Evolutionary conservation across 2,888 invertebrate species (phyloP), one percentile per base, ranked within the genome.

Genomic region (Trissonchulus latispiculum): DNA sequence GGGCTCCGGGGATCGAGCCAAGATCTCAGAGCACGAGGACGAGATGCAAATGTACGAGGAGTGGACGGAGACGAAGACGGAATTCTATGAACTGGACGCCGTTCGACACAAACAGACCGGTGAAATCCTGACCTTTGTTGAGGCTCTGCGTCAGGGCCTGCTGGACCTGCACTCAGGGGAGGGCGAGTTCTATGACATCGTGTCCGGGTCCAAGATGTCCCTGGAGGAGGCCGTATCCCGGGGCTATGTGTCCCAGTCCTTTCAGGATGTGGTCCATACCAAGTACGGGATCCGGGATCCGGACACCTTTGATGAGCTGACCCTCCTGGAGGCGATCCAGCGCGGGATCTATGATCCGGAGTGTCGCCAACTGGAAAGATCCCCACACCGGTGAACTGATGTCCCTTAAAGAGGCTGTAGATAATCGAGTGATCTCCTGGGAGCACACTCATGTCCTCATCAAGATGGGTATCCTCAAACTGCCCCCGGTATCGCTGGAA

Each of bases 291-390:
- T 92, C 80, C 88, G 88, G 71, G 90, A 91, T 78, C 84, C 86
- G 76, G 86, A 90, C 88, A 86, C 86, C 36, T 83, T 84, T 36
- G 83, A 83, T 77, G 89, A 90, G 83, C 87, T 95, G 59, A 91
- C 93, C n/a, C 87, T 96, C 76, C 84, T 93, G 77, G 93, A 95
- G 87, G 94, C 94, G 48, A 93, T 96, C 79, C 92, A 92, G 83
- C 88, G 90, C 80, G 93, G 95, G 82, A 87, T 95, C 66, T 90
- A 90, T 83, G 94, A 95, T 81, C 92, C 94, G 15, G 93, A 93
- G 83, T 89, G 90, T 84, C 81, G 90, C 88, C 81, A 88, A 87
- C 84, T 95, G 72, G 76, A n/a, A 78, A 59, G 90, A 95, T 85
- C 92, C 88, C 0, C 88, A 89, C 78, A 90, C 91, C 0, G 90